These are phyloP conservation scores for Ahaetulla prasina DNA, from an alignment of 2,113 vertebrate genomes.

Conservation along the genomic window DNA sequence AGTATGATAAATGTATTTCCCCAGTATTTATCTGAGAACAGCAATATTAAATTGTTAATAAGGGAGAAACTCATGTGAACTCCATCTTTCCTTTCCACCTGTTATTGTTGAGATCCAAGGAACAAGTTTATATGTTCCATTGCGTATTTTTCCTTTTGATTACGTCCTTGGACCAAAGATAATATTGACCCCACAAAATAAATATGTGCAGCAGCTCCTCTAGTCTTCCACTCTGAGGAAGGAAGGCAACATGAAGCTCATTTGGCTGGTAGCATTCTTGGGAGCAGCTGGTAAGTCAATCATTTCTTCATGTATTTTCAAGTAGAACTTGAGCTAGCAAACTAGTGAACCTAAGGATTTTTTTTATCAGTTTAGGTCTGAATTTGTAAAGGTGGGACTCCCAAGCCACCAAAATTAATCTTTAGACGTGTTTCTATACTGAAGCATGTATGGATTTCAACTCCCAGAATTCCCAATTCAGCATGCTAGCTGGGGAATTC, in stretches of 20 bases:
- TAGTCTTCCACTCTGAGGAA: neutral
- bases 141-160: conserved; percentile 5
- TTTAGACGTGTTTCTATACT: neutral
- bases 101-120: neutral
- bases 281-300: conserved; percentile 68
- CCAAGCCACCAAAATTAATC: neutral
- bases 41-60: neutral
- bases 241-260: conserved; percentile 62
- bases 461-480: neutral
- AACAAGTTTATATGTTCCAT: neutral
- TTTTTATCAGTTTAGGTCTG: neutral
- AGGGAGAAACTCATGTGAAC: neutral
- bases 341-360: neutral
- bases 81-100: neutral
- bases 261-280: conserved; percentile 67
- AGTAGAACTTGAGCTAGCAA: neutral
- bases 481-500: neutral
- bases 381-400: neutral
- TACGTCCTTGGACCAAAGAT: conserved; percentile 8
- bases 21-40: neutral
- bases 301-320: neutral
- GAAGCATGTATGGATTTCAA: neutral
- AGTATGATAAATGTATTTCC: neutral
- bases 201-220: neutral
- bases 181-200: neutral